Evolutionary conservation across 1,140 invertebrate genomes (phyloP), one percentile per base, ranked within the genome.

Genomic region (Hormaphis cornu): DNA sequence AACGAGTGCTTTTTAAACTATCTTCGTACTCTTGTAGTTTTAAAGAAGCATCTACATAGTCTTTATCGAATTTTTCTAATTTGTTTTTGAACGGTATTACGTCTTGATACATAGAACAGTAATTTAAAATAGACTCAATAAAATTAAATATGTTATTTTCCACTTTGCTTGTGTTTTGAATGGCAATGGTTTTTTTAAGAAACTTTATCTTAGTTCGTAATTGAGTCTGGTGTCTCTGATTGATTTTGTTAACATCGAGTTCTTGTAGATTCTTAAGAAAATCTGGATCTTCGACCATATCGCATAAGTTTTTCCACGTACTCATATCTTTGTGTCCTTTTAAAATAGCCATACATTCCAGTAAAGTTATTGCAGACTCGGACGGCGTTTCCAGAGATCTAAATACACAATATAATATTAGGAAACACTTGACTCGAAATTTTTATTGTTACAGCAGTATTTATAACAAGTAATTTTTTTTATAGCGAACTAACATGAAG

Each of bases 1-100:
- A 14, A 33, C 28, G 44, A 35, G 28, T 33, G 33, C 50, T 66
- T 22, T 30, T 18, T 22, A 66, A 48, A 14, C 28, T 66, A 28
- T 8, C 44, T 22, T 66, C 44, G 1, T 48, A 18, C 16, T 46
- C 42, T 33, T 33, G 33, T 6, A 48, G 5, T 22, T 48, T 66
- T 48, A 33, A 22, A 5, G 40, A 50, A 16, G 26, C 18, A 12
- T 66, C 30, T 1, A 22, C 5, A 48, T 30, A 50, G 6, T 90
- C 87, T 30, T 79, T 82, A 75, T 93, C 89, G 12, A 94, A 77
- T 50, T 81, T 81, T 63, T 86, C 83, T 0, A 94, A 87, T 77
- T 86, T 86, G 35, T 94, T 90, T 72, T 89, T 86, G 78, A 95
- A 95, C 0, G 92, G 91, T 78, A 92, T 93, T 72, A 87, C 89